Conservation (phyloP, 92 coral and sea anemone genomes). For the Pocillopora grandis region DNA sequence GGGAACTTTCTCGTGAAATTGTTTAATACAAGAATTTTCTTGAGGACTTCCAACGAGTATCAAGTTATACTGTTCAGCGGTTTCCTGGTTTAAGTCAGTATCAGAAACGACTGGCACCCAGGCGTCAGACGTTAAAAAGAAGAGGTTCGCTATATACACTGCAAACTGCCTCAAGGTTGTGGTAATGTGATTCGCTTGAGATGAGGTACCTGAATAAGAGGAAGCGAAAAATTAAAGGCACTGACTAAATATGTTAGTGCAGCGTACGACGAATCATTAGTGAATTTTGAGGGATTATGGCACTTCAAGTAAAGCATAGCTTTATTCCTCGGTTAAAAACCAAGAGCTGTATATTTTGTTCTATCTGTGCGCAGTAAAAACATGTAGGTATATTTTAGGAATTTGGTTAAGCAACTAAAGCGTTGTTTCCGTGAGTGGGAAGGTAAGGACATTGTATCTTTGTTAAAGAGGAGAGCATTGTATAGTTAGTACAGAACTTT, state of each 20-base stretch:
- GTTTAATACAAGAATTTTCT: slow-evolving; percentile 67
- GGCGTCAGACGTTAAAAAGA: slow-evolving; percentile 86
- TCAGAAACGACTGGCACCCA: slow-evolving; percentile 76
- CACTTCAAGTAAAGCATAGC: too few relatives aligned
- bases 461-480: too few relatives aligned
- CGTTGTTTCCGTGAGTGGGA: too few relatives aligned
- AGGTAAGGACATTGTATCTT: too few relatives aligned
- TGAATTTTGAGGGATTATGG: too few relatives aligned
- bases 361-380: too few relatives aligned
- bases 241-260: neutral
- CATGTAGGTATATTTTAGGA: too few relatives aligned
- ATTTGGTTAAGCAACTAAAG: too few relatives aligned
- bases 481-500: too few relatives aligned
- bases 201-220: slow-evolving; percentile 16
- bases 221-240: neutral
- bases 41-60: slow-evolving; percentile 85
- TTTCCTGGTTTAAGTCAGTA: slow-evolving; percentile 60
- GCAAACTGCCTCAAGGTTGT: slow-evolving; percentile 68
- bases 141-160: slow-evolving; percentile 91
- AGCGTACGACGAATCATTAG: too few relatives aligned
- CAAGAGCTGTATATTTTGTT: too few relatives aligned
- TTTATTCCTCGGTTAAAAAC: too few relatives aligned
- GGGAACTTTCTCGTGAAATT: slow-evolving; percentile 67
- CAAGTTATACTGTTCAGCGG: slow-evolving; percentile 75
- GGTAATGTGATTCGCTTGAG: slow-evolving; percentile 8